Evolutionary conservation across 2,888 invertebrate genomes (phyloP), one percentile per base, ranked within the genome.

Genomic region (Heliconius ethilla): DNA sequence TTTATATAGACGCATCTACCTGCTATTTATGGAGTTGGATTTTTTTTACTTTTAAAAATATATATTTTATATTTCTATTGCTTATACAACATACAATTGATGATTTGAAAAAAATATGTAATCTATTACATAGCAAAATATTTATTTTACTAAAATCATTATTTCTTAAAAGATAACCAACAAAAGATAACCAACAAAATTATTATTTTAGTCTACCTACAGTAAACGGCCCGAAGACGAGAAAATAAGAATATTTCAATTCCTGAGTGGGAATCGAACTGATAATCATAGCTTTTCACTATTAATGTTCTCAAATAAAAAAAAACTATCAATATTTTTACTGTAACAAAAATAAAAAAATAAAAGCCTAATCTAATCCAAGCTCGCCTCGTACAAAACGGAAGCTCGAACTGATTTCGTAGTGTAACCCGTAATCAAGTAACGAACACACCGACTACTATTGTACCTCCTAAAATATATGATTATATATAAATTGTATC

Each of bases 351-450:
- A 25, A 15, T 25, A 40, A 40, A 25, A 69, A 72, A 59, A 13
- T n/a, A 69, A 75, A 79, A 80, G 70, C 75, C 18, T 0, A 40
- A 74, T 88, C 87, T 84, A 84, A 74, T 83, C 87, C 84, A 84
- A 73, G 82, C 76, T 82, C 77, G 51, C 10, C 9, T 75, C 84
- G 10, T 85, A 79, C 80, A 63, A 82, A 87, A 88, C 88, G 88
- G 89, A 89, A 89, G 89, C 88, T 82, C 76, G 81, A 81, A 81
- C 84, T 86, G 87, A 86, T 86, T 87, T 86, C 83, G 85, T 83
- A 84, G 83, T 84, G 85, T 85, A 87, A 84, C 87, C 85, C 81
- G 84, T 87, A 89, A 89, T 89, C 88, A 87, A 82, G 82, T 77
- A 69, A 76, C 81, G 75, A 81, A 79, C 83, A 81, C 82, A 83